These are phyloP conservation scores for Leptinotarsa haldemani DNA, from an alignment of 2,888 invertebrate genomes.

Conservation along the genomic window DNA sequence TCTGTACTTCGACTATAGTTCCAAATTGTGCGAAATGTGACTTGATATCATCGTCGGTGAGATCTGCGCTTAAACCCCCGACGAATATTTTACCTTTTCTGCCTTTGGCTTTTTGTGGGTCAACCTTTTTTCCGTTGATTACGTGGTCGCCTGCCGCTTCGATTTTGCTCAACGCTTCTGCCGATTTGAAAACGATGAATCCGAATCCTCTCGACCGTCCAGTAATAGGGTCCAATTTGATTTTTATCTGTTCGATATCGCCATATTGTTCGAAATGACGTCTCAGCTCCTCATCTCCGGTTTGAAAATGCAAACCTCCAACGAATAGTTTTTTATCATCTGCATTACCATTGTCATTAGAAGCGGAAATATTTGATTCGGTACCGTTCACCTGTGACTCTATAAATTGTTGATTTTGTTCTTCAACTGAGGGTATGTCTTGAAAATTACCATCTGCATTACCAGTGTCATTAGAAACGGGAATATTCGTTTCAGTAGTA, in stretches of 20 bases:
- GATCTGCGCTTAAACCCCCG: conserved; percentile 92
- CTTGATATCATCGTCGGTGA: conserved; percentile 94
- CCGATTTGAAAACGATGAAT: conserved; percentile 92
- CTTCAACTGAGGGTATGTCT: too few species aligned
- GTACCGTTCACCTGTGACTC: too few species aligned
- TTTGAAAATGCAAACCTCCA: conserved; percentile 98
- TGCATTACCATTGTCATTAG: background rate
- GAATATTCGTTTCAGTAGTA: too few species aligned
- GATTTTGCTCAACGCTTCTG: conserved; percentile 92
- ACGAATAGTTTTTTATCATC: conserved; percentile 94
- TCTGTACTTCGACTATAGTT: conserved; percentile 94
- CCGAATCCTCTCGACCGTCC: conserved; percentile 96
- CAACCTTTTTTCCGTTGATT: conserved; percentile 94
- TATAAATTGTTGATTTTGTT: too few species aligned
- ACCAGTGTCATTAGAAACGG: too few species aligned
- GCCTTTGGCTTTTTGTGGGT: conserved; percentile 96
- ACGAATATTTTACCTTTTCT: conserved; percentile 96
- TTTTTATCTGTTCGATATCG: conserved; percentile 94
- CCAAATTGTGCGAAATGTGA: conserved; percentile 93
- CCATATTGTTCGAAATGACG: conserved; percentile 95
- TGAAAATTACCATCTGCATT: conserved; percentile 68
- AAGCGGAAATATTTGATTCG: too few species aligned
- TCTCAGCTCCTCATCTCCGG: conserved; percentile 94
- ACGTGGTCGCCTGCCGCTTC: conserved; percentile 88
- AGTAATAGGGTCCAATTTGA: conserved; percentile 96